Percentiles rank a stretch among this genome's conserved stretches.
Conservation (phyloP, 2,888 invertebrate species). For the Meta bourneti region DNA sequence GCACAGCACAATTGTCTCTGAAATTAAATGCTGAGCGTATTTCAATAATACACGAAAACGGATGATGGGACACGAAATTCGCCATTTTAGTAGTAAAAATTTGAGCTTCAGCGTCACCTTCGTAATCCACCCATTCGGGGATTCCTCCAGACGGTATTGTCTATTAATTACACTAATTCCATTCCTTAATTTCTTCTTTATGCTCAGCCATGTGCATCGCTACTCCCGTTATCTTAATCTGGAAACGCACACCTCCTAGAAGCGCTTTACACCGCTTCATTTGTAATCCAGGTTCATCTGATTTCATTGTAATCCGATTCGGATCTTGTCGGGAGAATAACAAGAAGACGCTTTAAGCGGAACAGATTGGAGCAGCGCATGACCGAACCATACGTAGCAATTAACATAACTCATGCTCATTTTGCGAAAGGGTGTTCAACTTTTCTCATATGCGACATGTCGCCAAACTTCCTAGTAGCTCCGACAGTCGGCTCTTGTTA, state of each 20-base stretch:
- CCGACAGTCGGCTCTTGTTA: neutral
- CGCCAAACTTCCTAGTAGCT: conserved; percentile 21
- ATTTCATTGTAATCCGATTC: conserved; percentile 72
- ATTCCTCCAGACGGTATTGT: neutral
- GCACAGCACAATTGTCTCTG: no score
- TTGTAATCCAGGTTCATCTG: conserved; percentile 64
- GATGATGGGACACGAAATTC: no score
- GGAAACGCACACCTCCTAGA: neutral
- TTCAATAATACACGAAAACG: no score
- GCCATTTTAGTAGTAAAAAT: no score
- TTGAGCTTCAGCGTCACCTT: no score
- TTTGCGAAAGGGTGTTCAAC: conserved; percentile 49
- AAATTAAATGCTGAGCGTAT: no score
- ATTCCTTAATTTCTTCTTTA: neutral
- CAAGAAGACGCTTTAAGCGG: conserved; percentile 47
- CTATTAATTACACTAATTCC: conserved; percentile 11
- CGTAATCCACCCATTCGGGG: no score
- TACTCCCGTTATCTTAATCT: conserved; percentile 53
- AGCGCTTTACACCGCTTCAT: conserved; percentile 27
- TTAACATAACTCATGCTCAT: conserved; percentile 61
- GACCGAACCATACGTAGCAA: conserved; percentile 66
- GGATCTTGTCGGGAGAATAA: conserved; percentile 68
- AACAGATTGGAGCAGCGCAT: conserved; percentile 59
- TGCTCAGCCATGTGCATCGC: conserved; percentile 18
- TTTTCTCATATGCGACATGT: conserved; percentile 25